Evolutionary conservation across 2,888 invertebrate genomes (phyloP).

Genomic region (Ligdia adustata): DNA sequence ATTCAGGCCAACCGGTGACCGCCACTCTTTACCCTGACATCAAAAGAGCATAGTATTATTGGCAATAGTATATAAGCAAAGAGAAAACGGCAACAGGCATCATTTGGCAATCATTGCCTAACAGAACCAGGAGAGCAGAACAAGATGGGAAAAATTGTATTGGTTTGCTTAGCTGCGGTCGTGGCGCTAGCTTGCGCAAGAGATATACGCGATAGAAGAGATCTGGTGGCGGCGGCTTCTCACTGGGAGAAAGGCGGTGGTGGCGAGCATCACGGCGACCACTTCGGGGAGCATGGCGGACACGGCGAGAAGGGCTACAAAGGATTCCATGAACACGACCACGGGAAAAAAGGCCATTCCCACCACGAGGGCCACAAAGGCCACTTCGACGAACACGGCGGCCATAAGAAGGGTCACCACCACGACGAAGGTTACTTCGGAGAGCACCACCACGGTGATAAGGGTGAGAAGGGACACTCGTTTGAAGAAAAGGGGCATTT

Average conservation of each 20-base stretch:
- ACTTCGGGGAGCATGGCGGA: conserved; percentile 86
- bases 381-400: conserved; percentile 84
- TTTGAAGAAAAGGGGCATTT: conserved; percentile 86
- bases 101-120: conserved; percentile 76
- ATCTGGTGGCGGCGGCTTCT: conserved; percentile 79
- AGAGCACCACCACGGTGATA: conserved; percentile 86
- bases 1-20: conserved; percentile 74
- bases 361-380: conserved; percentile 86
- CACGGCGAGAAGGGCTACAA: conserved; percentile 89
- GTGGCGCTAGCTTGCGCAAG: conserved; percentile 72
- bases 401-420: conserved; percentile 86
- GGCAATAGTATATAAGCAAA: conserved; percentile 79
- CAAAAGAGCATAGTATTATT: conserved; percentile 67
- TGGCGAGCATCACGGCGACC: conserved; percentile 85
- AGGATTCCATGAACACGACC: conserved; percentile 85
- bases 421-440: conserved; percentile 87
- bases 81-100: conserved; percentile 70
- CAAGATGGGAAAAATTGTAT: conserved; percentile 64
- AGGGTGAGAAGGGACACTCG: conserved; percentile 85
- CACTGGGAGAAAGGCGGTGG: conserved; percentile 84
- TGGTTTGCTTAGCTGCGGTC: conserved; percentile 69
- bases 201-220: conserved; percentile 74
- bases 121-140: conserved; percentile 56
- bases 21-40: conserved; percentile 77
- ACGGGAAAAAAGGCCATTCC: conserved; percentile 88